Conservation (phyloP, 2,888 invertebrate species). For the Malthinus flaveolus region DNA sequence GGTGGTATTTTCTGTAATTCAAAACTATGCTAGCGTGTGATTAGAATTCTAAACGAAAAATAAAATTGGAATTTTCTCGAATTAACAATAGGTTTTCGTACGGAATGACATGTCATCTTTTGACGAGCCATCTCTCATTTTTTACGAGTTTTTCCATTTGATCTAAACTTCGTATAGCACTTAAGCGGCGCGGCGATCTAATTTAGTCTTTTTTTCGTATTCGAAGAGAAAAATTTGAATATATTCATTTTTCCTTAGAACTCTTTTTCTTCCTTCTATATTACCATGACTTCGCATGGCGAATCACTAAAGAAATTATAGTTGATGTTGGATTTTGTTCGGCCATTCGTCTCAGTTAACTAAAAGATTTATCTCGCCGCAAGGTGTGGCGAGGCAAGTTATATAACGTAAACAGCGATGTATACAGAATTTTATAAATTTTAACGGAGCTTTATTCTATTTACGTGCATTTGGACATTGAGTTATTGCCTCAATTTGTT, state of each 20-base stretch:
- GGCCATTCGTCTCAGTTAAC: slow-evolving; percentile 42
- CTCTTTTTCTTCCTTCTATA: neutral
- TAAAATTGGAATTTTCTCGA: slow-evolving; percentile 3
- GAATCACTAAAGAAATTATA: slow-evolving; percentile 40
- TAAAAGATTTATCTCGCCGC: slow-evolving; percentile 39
- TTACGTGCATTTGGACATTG: slow-evolving; percentile 19
- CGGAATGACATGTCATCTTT: slow-evolving; percentile 22
- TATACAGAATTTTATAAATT: slow-evolving; percentile 32
- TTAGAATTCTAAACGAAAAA: too few species aligned
- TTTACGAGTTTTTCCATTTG: too few species aligned
- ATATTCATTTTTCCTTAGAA: too few species aligned
- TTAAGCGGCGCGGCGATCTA: too few species aligned
- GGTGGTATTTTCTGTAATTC: too few species aligned
- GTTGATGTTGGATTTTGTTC: slow-evolving; percentile 40
- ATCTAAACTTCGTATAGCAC: too few species aligned
- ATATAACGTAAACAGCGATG: slow-evolving; percentile 22
- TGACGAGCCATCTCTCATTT: slow-evolving; percentile 18
- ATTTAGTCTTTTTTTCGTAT: too few species aligned
- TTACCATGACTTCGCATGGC: slow-evolving; percentile 27
- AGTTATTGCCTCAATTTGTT: slow-evolving; percentile 25
- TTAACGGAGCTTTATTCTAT: slow-evolving; percentile 28
- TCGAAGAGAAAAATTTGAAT: too few species aligned
- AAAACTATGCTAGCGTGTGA: too few species aligned
- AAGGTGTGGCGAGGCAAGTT: slow-evolving; percentile 32
- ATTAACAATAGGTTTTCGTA: slow-evolving; percentile 20